Percentiles rank a stretch among this genome's conserved stretches.
Evolutionary conservation across 1,140 invertebrate genomes (phyloP).

Genomic region (Hylyphantes graminicola): DNA sequence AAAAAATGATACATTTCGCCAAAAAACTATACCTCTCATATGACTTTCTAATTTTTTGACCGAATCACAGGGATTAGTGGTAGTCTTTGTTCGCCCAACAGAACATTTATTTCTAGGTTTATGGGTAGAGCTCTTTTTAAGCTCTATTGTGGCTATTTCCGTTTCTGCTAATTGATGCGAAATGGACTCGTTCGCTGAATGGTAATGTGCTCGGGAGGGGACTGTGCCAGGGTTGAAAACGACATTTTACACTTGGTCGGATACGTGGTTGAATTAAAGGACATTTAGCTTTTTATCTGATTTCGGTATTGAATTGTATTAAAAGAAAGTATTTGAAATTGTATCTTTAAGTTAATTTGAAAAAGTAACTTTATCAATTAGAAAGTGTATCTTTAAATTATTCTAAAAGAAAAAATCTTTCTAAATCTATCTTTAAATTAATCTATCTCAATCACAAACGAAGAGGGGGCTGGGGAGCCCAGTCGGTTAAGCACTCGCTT

Average conservation of each 20-base stretch:
- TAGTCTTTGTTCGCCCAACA: constrained; percentile 30
- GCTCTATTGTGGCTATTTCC: constrained; percentile 28
- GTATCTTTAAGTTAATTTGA: too few species aligned
- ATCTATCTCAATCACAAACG: too few species aligned
- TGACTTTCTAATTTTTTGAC: constrained; percentile 9
- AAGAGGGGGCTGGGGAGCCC: too few species aligned
- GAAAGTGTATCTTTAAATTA: too few species aligned
- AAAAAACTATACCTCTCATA: too few species aligned
- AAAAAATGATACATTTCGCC: too few species aligned
- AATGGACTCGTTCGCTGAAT: constrained; percentile 7
- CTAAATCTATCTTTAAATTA: too few species aligned
- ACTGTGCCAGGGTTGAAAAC: neutral
- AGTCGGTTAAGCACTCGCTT: too few species aligned
- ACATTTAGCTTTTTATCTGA: neutral
- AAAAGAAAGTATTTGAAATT: too few species aligned
- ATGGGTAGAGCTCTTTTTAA: constrained; percentile 16
- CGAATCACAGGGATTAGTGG: constrained; percentile 24
- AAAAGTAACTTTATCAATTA: too few species aligned
- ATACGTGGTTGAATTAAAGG: constrained; percentile 8
- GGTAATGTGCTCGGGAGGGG: neutral
- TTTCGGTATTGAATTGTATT: too few species aligned
- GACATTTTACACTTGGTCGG: constrained; percentile 7
- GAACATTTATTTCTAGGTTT: constrained; percentile 47
- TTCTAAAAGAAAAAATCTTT: too few species aligned
- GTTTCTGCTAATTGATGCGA: constrained; percentile 45